phyloP scores from a whole-genome alignment of 2,797 vertebrate genomes.

The Gymnodraco acuticeps region DNA sequence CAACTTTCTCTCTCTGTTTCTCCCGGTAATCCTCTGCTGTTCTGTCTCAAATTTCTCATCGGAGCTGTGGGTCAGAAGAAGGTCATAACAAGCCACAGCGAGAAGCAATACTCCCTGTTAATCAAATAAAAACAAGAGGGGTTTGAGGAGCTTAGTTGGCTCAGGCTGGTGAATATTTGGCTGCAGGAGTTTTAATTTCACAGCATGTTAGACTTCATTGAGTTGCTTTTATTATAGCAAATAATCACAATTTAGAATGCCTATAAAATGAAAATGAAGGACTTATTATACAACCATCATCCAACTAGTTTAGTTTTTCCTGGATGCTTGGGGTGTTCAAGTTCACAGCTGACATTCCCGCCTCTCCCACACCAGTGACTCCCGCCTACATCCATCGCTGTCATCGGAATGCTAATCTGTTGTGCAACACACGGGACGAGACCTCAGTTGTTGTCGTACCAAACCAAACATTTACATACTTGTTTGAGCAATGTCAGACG shows the following conservation, averaged over 20 bases:
- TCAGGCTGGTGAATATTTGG: conserved; percentile 29
- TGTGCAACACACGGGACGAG: conserved; percentile 46
- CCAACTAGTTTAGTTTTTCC: neutral
- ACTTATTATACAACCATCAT: conserved; percentile 5
- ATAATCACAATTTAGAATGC: neutral
- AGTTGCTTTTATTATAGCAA: conserved; percentile 17
- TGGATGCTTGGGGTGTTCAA: conserved; percentile 17
- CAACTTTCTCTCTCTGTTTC: conserved; percentile 21
- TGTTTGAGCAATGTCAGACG: conserved; percentile 10
- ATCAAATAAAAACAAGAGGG: conserved; percentile 63
- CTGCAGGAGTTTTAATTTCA: conserved; percentile 33
- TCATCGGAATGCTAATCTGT: conserved; percentile 51
- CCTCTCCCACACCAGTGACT: conserved; percentile 42
- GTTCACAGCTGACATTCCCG: conserved; percentile 57
- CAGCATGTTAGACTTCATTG: conserved; percentile 5
- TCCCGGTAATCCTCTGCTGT: conserved; percentile 57
- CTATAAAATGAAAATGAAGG: neutral
- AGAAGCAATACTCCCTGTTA: conserved; percentile 34
- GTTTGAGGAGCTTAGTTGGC: conserved; percentile 21
- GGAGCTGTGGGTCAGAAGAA: conserved; percentile 23
- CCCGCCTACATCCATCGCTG: conserved; percentile 42
- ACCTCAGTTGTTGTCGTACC: conserved; percentile 24
- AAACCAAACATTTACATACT: conserved; percentile 70
- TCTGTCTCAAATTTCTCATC: conserved; percentile 60
- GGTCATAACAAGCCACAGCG: conserved; percentile 24